These are phyloP conservation scores for Xanthorhoe designata DNA, from an alignment of 2,888 invertebrate genomes.

Conservation along the genomic window DNA sequence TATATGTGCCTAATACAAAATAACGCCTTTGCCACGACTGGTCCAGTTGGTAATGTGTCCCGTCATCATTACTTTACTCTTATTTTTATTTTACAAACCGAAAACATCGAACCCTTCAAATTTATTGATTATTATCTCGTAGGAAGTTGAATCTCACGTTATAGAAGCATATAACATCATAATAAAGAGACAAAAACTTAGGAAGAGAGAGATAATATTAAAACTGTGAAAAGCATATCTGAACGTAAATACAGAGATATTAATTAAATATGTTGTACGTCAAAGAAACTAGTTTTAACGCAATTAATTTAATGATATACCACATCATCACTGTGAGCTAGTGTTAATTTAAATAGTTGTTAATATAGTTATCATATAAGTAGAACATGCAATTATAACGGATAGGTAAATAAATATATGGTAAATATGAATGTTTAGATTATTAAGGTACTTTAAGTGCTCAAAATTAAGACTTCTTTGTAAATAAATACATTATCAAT, in stretches of 20 bases:
- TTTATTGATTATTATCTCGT: constrained; percentile 28
- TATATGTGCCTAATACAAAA: too few relatives aligned
- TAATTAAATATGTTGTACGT: background rate
- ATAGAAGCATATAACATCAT: background rate
- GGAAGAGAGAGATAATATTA: too few relatives aligned
- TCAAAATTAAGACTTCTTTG: constrained; percentile 27
- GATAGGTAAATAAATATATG: too few relatives aligned
- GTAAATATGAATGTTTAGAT: background rate
- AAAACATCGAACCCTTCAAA: constrained; percentile 76
- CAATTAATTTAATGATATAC: constrained; percentile 47
- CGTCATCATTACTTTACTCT: constrained; percentile 29
- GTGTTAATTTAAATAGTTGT: constrained; percentile 43
- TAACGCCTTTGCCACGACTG: background rate
- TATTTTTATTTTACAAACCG: constrained; percentile 32
- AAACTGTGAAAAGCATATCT: background rate
- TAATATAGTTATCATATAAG: constrained; percentile 15
- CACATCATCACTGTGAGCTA: constrained; percentile 74
- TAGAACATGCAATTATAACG: constrained; percentile 17
- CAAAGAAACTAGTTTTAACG: constrained; percentile 12
- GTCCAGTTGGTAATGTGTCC: background rate
- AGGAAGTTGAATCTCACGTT: constrained; percentile 1
- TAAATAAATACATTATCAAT: constrained; percentile 22
- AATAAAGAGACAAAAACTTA: background rate
- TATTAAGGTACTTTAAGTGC: constrained; percentile 19
- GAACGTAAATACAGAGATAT: background rate